Conservation (phyloP, 2,113 vertebrate genomes). For the Silurus glanis region DNA sequence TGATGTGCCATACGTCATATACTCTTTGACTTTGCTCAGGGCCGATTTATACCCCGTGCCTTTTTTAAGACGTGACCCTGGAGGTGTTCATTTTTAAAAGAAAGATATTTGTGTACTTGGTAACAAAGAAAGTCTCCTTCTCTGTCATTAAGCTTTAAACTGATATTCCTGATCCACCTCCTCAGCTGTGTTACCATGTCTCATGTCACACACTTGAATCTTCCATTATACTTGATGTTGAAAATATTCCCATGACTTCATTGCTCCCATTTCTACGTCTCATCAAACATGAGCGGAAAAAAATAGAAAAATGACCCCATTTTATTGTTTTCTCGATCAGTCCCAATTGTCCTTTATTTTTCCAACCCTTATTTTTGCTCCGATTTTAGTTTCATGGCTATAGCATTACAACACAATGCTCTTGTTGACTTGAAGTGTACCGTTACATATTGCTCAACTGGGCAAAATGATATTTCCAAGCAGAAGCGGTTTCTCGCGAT, state of each 20-base stretch:
- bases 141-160: constrained; percentile 67
- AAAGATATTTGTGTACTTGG: constrained; percentile 48
- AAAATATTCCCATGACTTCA: constrained; percentile 2
- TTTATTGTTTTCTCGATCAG: constrained; percentile 1
- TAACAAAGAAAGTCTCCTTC: constrained; percentile 53
- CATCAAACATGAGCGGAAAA: background rate
- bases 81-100: constrained; percentile 11
- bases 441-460: constrained; percentile 77
- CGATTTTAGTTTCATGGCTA: background rate
- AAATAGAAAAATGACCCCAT: background rate
- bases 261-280: background rate
- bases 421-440: constrained; percentile 49
- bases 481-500: constrained; percentile 84
- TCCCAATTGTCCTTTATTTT: constrained; percentile 2
- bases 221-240: background rate
- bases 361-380: background rate
- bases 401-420: constrained; percentile 20
- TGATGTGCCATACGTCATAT: constrained; percentile 55
- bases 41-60: constrained; percentile 63
- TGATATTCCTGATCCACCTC: constrained; percentile 63
- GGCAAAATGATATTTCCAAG: constrained; percentile 85
- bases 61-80: constrained; percentile 64
- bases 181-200: constrained; percentile 62
- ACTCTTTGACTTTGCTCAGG: constrained; percentile 68
- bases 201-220: constrained; percentile 54